These are phyloP conservation scores for Tonatia bakeri DNA, from an alignment of 2,113 vertebrate genomes.

Conservation along the genomic window DNA sequence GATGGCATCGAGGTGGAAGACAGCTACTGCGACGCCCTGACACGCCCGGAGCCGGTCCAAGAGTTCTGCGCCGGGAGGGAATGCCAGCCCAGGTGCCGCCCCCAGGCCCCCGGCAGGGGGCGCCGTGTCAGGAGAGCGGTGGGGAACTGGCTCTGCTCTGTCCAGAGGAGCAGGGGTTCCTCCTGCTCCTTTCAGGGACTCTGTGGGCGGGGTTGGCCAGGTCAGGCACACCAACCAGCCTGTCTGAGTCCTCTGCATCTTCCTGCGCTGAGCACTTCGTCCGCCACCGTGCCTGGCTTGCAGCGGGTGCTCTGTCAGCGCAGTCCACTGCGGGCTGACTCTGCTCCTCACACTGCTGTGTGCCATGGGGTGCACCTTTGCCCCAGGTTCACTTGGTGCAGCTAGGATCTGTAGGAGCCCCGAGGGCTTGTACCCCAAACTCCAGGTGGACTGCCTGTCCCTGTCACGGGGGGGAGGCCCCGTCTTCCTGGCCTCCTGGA, in stretches of 20 bases:
- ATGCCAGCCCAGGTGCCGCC: constrained; percentile 92
- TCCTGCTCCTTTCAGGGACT: background rate
- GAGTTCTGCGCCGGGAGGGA: constrained; percentile 97
- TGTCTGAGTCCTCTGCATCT: accelerated
- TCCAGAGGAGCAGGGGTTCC: accelerated
- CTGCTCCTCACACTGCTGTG: accelerated
- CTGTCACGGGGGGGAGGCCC: accelerated
- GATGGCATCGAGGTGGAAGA: constrained; percentile 96
- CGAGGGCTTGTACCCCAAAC: background rate
- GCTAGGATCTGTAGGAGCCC: background rate
- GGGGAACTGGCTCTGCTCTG: background rate
- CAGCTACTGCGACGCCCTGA: constrained; percentile 93
- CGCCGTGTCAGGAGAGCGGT: accelerated
- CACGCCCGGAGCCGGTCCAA: constrained; percentile 94
- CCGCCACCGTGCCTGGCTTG: too few relatives aligned
- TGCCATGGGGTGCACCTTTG: accelerated
- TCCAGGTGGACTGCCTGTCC: background rate
- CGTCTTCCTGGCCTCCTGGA: background rate
- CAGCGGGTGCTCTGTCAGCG: background rate
- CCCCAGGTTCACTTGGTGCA: background rate
- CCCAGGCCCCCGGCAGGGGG: accelerated
- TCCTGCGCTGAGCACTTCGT: background rate
- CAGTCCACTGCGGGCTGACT: accelerated
- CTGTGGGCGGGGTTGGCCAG: accelerated
- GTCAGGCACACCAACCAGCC: accelerated